Evolutionary conservation across 1,140 invertebrate species (phyloP), one percentile per base, ranked within the genome.

Genomic region (Trypoxylus dichotomus): DNA sequence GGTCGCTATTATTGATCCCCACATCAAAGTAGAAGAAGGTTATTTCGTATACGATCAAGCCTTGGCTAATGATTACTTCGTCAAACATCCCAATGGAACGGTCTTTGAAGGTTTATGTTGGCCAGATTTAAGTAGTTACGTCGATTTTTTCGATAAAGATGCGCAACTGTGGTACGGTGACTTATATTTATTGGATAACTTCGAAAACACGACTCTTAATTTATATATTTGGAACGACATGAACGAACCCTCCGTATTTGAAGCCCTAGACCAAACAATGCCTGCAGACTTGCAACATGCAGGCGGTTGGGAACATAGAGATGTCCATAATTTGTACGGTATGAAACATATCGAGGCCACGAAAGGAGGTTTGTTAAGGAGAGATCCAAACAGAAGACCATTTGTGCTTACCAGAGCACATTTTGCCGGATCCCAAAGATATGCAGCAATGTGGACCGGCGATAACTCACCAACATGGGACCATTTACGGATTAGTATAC

Each of bases 391-490:
- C 3, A 86, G 91, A 77, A 88, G 98, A 60, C 97, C 98, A 0
- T 99, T 99, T 85, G 92, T 99, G 78, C 87, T 99, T 1, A 94
- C 96, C 0, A 89, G 98, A 74, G 92, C 96, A 0, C 92, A 94
- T 82, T 99, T 98, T 87, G 91, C 93, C 80, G 95, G 94, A 3
- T 90, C 90, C 60, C 95, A 96, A 85, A 89, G 94, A 75, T 91
- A 90, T 81, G 90, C 92, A n/a, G 92, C 94, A 32, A 91, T 96
- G 71, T 97, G 95, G 95, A 97, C 94, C 73, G 95, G 95, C 21
- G 95, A 97, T 84, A 95, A 94, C 83, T 91, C 90, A 47, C 94
- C 94, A n/a, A 90, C 94, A 78, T 97, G 95, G 95, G 87, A 88
- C 78, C 95, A 97, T 85, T 88, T 97, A 54, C 89, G 75, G 24